phyloP scores from a whole-genome alignment of 2,888 invertebrate species.

The Amphipyra tragopoginis region DNA sequence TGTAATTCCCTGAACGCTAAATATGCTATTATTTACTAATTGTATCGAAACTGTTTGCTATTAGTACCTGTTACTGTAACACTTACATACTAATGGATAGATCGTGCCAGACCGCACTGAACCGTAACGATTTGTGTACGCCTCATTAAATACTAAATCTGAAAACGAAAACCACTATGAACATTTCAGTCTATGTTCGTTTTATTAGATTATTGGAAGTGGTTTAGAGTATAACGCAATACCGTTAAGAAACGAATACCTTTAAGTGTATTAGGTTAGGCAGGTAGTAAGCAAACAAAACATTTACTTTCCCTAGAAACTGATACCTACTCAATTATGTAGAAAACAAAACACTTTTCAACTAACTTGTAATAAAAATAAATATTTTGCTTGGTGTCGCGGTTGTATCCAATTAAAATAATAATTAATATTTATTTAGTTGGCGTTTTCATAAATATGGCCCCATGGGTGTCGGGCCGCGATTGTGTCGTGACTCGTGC shows the following conservation, averaged over 20 bases:
- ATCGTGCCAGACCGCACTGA: slow-evolving; percentile 47
- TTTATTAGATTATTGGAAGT: slow-evolving; percentile 44
- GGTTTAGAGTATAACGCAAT: slow-evolving; percentile 3
- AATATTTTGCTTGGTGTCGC: slow-evolving; percentile 15
- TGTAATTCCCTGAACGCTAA: neutral
- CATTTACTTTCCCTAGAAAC: neutral
- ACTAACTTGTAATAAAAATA: slow-evolving; percentile 16
- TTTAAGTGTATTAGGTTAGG: slow-evolving; percentile 32
- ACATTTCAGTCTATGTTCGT: slow-evolving; percentile 10
- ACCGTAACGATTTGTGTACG: slow-evolving; percentile 48
- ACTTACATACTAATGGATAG: slow-evolving; percentile 45
- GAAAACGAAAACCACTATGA: slow-evolving; percentile 43
- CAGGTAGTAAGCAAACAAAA: neutral
- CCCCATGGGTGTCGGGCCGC: slow-evolving; percentile 64
- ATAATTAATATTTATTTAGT: slow-evolving; percentile 56
- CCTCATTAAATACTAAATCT: slow-evolving; percentile 51
- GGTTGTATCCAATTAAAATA: slow-evolving; percentile 40
- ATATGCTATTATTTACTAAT: slow-evolving; percentile 10
- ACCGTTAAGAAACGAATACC: slow-evolving; percentile 24
- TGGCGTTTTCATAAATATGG: slow-evolving; percentile 57
- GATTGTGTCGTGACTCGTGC: slow-evolving; percentile 65
- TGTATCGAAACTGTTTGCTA: slow-evolving; percentile 16
- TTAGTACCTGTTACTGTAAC: slow-evolving; percentile 24
- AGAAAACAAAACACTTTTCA: neutral
- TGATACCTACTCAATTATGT: neutral